Evolutionary conservation across 2,888 invertebrate genomes (phyloP).

Genomic region (Amiota minor): DNA sequence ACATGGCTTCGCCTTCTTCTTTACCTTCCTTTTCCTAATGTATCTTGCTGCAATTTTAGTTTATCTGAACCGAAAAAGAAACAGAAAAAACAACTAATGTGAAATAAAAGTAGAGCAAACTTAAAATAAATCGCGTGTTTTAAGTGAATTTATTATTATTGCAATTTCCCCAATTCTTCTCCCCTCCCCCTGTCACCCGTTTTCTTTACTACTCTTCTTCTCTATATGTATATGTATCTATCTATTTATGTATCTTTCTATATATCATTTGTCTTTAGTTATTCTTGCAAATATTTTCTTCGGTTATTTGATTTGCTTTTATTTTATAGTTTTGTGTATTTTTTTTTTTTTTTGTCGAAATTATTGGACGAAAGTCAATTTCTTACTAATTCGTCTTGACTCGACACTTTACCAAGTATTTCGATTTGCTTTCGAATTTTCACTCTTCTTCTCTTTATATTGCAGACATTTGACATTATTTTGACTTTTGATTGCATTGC

Average conservation of each 20-base stretch:
- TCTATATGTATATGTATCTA: not conserved
- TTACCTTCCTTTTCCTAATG: no score
- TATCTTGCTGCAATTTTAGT: not conserved
- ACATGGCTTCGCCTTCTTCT: not conserved
- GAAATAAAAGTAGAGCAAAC: conserved; percentile 23
- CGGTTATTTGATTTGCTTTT: not conserved
- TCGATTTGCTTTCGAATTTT: not conserved
- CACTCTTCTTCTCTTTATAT: no score
- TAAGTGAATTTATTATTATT: conserved; percentile 6
- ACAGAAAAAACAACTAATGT: not conserved
- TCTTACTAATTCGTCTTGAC: conserved; percentile 11
- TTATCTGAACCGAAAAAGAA: conserved; percentile 2
- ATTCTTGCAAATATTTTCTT: not conserved
- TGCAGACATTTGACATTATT: conserved; percentile 56
- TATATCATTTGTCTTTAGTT: conserved; percentile 10
- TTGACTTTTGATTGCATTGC: conserved; percentile 57
- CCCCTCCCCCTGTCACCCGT: no score
- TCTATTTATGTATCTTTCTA: not conserved
- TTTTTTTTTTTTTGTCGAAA: conserved; percentile 31
- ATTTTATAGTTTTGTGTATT: not conserved
- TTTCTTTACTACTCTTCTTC: conserved; percentile 18
- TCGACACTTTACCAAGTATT: not conserved
- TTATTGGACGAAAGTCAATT: conserved; percentile 55
- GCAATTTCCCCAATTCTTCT: not conserved
- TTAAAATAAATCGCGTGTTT: conserved; percentile 25